Percentiles rank a stretch among this genome's conserved stretches.
phyloP scores from a whole-genome alignment of 2,113 vertebrate genomes.

The Meles meles region DNA sequence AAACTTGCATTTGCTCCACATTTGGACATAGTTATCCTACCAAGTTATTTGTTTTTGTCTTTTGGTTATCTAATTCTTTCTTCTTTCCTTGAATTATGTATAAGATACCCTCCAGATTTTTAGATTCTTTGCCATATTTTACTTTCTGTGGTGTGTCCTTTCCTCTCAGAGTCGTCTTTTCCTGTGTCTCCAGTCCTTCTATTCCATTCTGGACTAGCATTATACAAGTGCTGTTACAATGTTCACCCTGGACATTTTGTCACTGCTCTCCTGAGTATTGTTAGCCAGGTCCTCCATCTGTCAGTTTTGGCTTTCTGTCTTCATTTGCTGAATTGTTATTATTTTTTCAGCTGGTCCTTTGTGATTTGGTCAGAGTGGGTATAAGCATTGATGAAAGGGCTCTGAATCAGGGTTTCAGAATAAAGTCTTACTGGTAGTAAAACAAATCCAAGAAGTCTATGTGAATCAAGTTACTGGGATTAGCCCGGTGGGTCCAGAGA shows the following conservation, averaged over 20 bases:
- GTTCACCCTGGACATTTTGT: not conserved
- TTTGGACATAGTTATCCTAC: not conserved
- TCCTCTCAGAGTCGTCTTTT: not conserved
- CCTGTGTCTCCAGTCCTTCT: not conserved
- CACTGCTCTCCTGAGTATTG: not conserved
- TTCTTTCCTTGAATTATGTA: not conserved
- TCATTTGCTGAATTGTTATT: not conserved
- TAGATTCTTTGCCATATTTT: not conserved
- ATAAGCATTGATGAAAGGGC: not conserved
- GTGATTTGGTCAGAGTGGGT: not conserved
- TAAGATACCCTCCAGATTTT: not conserved
- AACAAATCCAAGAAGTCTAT: not conserved
- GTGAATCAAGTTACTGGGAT: not conserved
- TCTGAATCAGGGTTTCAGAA: not conserved
- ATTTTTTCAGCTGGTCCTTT: not conserved
- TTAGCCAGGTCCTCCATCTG: not conserved
- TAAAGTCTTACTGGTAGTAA: not conserved
- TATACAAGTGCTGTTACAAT: not conserved
- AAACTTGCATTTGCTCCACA: not conserved
- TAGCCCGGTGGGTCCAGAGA: not conserved
- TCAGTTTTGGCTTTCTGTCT: not conserved
- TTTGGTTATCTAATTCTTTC: not conserved
- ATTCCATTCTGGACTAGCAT: not conserved
- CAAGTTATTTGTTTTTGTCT: not conserved
- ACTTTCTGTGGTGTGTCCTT: not conserved